phyloP scores from a whole-genome alignment of 2,888 invertebrate genomes.

The Erebia ligea region DNA sequence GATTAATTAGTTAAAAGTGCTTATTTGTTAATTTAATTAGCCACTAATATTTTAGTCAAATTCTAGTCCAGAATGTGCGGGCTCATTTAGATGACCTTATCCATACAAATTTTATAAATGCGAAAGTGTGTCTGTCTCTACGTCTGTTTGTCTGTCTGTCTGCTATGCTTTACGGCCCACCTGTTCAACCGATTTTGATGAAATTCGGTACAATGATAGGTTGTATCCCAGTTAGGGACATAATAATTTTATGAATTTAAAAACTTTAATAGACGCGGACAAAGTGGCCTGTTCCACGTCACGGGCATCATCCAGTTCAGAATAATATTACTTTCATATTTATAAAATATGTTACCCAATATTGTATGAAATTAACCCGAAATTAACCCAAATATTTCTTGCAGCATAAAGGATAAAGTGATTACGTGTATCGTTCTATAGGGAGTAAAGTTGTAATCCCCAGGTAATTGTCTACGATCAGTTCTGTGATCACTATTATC shows the following conservation, averaged over 20 bases:
- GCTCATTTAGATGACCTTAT: neutral
- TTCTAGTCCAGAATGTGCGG: neutral
- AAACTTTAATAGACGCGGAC: too few species aligned
- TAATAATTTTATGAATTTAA: too few species aligned
- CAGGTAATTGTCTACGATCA: neutral
- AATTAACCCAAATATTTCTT: slow-evolving; percentile 5
- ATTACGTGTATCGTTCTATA: neutral
- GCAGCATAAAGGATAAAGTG: neutral
- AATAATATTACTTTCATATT: neutral
- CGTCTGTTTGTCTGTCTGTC: too few species aligned
- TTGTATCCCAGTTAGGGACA: too few species aligned
- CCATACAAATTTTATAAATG: too few species aligned
- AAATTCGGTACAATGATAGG: too few species aligned
- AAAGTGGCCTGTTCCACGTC: too few species aligned
- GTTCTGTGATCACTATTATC: neutral
- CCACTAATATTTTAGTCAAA: slow-evolving; percentile 5
- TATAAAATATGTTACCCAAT: neutral
- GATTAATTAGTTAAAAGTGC: neutral
- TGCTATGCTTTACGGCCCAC: too few species aligned
- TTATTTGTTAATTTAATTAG: neutral
- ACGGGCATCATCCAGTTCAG: too few species aligned
- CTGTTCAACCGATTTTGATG: too few species aligned
- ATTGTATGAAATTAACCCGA: neutral
- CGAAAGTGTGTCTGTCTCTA: too few species aligned
- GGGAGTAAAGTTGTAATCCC: neutral